Base-by-base conservation (phyloP, 2,888 invertebrate species). In the Aleiodes testaceus region DNA sequence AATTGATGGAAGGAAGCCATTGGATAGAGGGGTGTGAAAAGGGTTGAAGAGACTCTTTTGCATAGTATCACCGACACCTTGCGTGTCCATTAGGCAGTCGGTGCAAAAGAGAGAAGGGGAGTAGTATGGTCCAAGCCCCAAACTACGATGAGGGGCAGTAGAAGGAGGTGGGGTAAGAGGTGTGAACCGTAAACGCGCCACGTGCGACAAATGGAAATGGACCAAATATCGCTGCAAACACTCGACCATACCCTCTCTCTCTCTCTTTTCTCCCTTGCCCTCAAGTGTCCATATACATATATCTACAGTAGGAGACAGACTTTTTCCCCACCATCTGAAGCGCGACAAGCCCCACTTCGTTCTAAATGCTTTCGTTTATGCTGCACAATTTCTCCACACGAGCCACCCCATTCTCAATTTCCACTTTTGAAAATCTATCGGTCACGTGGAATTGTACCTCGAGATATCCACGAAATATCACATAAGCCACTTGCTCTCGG, bases 161-260 rank as follows among this genome's bases (percentile, higher is more conserved):
- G 9, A 36, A 36, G 36, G 36, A 36, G 36, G 69, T 68, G 61
- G 73, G 74, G 77, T 81, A 81, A 82, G 84, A 85, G 84, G 85
- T 85, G 85, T 80, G 84, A 85, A 84, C 80, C 81, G 84, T 85
- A 84, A 85, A 84, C 82, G 85, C 85, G 85, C 84, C 85, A 84
- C 85, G 85, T 85, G 85, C 84, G 81, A 78, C 84, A 85, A 85
- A 85, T 85, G 85, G 85, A 85, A 85, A 85, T 85, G 85, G 85
- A 85, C 83, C 85, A 83, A 85, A 85, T 85, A 85, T 85, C 84
- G 84, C 80, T 80, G 84, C 85, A 84, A 85, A 85, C 84, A 85
- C 83, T 82, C 82, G 81, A 80, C 79, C 79, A 77, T 75, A 79
- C 14, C 70, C 72, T 22, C 66, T 81, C 80, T 79, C 84, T n/a